These are phyloP conservation scores for Cephus pygmeus DNA, from an alignment of 2,888 invertebrate species.

Conservation along the genomic window DNA sequence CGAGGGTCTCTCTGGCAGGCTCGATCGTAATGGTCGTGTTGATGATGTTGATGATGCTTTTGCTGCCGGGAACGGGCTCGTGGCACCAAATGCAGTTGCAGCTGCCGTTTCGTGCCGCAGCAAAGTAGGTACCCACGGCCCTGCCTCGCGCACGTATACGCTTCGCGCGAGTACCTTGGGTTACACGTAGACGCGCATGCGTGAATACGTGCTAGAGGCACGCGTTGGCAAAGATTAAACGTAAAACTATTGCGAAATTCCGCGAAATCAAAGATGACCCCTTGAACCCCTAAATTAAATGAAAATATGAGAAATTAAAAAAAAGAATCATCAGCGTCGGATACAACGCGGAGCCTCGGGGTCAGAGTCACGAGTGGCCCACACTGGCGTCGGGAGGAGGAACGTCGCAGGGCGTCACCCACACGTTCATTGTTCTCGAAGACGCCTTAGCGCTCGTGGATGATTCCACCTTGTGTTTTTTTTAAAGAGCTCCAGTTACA, in stretches of 20 bases:
- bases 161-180: background rate
- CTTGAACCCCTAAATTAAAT: no score
- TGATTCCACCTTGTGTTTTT: background rate
- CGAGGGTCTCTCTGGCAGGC: background rate
- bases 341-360: background rate
- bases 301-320: no score
- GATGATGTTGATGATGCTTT: slow-evolving; percentile 12
- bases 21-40: background rate
- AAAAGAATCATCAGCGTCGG: background rate
- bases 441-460: background rate
- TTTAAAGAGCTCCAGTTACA: slow-evolving; percentile 5
- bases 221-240: background rate
- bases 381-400: background rate
- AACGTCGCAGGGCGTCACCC: background rate
- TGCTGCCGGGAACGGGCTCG: slow-evolving; percentile 48
- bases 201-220: slow-evolving; percentile 12
- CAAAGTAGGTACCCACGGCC: background rate
- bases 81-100: slow-evolving; percentile 55
- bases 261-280: background rate
- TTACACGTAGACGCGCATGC: slow-evolving; percentile 1
- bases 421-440: slow-evolving; percentile 4
- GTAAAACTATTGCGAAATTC: background rate
- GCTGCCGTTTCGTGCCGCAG: slow-evolving; percentile 45
- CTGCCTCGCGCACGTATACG: background rate
- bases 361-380: no score